Percentiles rank a stretch among this genome's conserved stretches.
Evolutionary conservation across 37 sponge, comb jelly and placozoan species (phyloP).

Genomic region (Agelas oroides): DNA sequence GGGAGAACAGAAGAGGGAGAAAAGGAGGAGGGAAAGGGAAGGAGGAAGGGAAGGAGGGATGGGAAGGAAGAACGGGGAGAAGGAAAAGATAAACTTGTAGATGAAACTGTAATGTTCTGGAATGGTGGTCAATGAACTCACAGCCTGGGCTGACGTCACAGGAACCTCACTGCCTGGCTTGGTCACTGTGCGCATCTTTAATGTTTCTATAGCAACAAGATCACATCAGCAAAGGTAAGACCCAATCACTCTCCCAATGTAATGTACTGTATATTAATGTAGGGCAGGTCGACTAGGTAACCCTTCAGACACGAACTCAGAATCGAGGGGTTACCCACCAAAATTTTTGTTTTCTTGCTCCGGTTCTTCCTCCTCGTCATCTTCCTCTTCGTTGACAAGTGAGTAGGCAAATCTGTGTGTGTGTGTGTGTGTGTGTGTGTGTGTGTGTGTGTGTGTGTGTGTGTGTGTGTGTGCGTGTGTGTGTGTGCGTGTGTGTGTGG

Average conservation of each 20-base stretch:
- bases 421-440: no score
- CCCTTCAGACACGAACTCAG: no score
- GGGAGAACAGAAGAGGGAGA: constrained; percentile 2
- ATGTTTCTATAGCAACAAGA: constrained; percentile 35
- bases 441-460: no score
- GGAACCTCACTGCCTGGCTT: constrained; percentile 61
- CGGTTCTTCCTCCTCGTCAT: constrained; percentile 53
- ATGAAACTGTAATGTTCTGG: no score
- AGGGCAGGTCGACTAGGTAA: no score
- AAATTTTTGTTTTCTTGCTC: constrained; percentile 76
- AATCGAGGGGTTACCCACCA: constrained; percentile 43
- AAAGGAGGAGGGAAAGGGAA: neutral
- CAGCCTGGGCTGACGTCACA: constrained; percentile 25
- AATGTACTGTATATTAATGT: no score
- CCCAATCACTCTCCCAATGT: no score
- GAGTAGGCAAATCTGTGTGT: constrained; percentile 69
- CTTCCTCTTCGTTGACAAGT: constrained; percentile 53
- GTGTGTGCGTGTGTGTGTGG: no score
- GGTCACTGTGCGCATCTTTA: constrained; percentile 63
- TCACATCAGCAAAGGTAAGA: no score
- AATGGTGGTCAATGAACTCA: constrained; percentile 3
- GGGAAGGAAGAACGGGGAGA: neutral
- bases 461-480: no score
- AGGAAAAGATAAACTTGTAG: neutral
- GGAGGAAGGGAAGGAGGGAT: no score